Base-by-base conservation (phyloP, 2,797 vertebrate species). In the Tympanoctomys barrerae region DNA sequence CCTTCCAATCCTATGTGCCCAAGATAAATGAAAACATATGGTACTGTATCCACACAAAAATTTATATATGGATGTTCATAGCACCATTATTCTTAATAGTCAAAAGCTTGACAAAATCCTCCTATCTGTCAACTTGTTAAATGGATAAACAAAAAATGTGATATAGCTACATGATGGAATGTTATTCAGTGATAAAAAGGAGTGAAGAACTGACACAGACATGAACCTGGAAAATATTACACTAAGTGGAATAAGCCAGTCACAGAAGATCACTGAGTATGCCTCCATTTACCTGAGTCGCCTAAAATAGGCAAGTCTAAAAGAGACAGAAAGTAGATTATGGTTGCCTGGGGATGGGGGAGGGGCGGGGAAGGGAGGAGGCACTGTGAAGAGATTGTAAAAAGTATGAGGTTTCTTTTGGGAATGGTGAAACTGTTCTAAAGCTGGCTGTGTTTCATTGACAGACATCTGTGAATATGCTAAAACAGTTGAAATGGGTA, bases 291-390 rank as follows among this genome's bases (percentile, higher is more conserved):
- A 31, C 64, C 73, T 62, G 85, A 91, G 49, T 57, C 91, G 10
- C 86, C 59, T 77, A 59, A 87, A 91, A 61, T 28, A 42, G 66
- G 61, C 62, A 82, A n/a, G 28, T 94, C 64, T 68, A 57, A 73
- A 52, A 70, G 68, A 68, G n/a, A 68, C 18, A 46, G 68, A 66
- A 92, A 66, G 88, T 64, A 82, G n/a, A 28, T 66, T 64, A 59
- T 42, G 1, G 26, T 68, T 59, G 54, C 11, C 68, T n/a, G 26
- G 52, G 52, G 14, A 21, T 36, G 36, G 62, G 31, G 21, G 36
- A 11, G 80, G 31, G 13, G 8, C 18, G 46, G 12, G 39, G 33
- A 54, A 14, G 26, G 24, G 46, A 8, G 70, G 31, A 14, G 62
- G 12, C 61, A 57, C 3, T 24, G 24, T 12, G 33, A 33, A 21